These are phyloP conservation scores for Bugulina stolonifera DNA, from an alignment of 2,888 invertebrate species.

Conservation along the genomic window DNA sequence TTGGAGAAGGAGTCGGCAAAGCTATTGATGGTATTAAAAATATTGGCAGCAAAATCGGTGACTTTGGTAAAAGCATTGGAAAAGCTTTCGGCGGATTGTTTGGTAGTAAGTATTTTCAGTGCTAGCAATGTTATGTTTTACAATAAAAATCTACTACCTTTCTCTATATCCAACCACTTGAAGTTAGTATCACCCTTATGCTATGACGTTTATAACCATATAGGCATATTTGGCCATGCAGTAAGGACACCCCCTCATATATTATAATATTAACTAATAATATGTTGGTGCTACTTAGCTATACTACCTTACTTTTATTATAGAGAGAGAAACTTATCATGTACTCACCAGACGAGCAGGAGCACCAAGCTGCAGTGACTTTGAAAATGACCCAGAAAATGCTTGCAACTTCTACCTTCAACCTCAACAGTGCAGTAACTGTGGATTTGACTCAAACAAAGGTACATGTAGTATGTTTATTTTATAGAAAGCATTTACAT, in stretches of 20 bases:
- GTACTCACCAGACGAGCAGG: neutral
- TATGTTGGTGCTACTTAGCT: too few relatives aligned
- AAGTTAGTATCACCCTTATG: too few relatives aligned
- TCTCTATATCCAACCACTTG: too few relatives aligned
- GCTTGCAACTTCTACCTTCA: constrained; percentile 26
- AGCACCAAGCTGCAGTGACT: constrained; percentile 26
- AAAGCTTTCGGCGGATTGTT: constrained; percentile 17
- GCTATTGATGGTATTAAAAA: constrained; percentile 24
- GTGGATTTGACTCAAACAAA: constrained; percentile 7
- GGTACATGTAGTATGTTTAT: neutral
- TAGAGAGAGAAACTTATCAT: neutral
- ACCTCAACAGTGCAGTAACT: neutral
- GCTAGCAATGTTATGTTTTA: too few relatives aligned
- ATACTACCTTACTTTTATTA: too few relatives aligned
- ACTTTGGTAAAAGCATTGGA: neutral
- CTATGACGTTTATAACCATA: too few relatives aligned
- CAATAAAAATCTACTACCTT: too few relatives aligned
- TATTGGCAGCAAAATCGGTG: neutral
- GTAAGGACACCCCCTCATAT: too few relatives aligned
- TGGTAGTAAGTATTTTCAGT: constrained; percentile 28
- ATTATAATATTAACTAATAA: too few relatives aligned
- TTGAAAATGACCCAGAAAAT: constrained; percentile 21
- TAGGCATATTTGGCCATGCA: too few relatives aligned
- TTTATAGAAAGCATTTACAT: too few relatives aligned
- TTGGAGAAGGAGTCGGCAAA: constrained; percentile 11